Evolutionary conservation across 2,113 vertebrate species (phyloP).

Genomic region (Eolophus roseicapilla): DNA sequence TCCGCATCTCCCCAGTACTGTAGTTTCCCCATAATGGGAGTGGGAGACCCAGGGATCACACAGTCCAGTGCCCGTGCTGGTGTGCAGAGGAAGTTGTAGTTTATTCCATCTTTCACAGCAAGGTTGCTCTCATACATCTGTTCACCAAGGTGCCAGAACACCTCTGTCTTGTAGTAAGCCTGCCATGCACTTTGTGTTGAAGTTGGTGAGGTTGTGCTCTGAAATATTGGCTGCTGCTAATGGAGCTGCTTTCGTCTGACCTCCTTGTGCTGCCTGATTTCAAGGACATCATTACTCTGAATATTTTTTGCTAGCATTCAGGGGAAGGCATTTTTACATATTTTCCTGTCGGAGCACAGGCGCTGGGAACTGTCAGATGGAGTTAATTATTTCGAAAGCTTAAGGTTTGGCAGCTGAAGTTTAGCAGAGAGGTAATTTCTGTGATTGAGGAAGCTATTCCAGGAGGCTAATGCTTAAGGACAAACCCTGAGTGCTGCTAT

Average conservation of each 20-base stretch:
- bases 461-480: neutral
- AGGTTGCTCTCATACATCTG: neutral
- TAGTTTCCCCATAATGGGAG: rapidly evolving
- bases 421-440: neutral
- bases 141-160: neutral
- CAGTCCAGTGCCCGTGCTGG: neutral
- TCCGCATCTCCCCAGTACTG: rapidly evolving
- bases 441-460: neutral
- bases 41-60: rapidly evolving
- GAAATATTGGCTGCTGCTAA: neutral
- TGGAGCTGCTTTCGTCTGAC: neutral
- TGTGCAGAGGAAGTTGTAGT: neutral
- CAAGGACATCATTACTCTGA: neutral
- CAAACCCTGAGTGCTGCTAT: neutral
- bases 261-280: neutral
- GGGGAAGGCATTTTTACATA: neutral
- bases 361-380: neutral
- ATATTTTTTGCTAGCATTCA: too few relatives aligned
- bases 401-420: neutral
- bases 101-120: neutral
- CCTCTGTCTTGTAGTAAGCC: rapidly evolving
- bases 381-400: neutral
- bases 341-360: neutral
- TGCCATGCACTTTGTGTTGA: neutral
- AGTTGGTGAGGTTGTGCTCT: neutral